These are phyloP conservation scores for Bungarus multicinctus DNA, from an alignment of 2,113 vertebrate species.

Conservation along the genomic window DNA sequence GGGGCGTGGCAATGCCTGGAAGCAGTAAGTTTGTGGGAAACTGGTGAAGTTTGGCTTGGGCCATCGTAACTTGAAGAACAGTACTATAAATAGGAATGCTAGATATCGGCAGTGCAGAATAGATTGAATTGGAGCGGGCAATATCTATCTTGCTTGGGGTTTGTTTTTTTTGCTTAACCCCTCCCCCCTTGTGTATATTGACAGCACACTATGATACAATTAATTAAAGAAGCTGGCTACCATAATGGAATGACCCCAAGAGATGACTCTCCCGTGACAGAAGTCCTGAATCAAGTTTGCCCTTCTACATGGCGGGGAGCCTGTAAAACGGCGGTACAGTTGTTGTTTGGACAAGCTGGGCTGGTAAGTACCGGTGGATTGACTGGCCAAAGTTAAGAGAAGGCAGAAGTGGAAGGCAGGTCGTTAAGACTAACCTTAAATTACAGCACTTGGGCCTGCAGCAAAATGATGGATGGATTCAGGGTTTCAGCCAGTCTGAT, in stretches of 20 bases:
- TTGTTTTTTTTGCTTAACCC: neutral
- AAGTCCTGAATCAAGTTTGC: slow-evolving; percentile 96
- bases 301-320: slow-evolving; percentile 96
- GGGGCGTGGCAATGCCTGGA: neutral
- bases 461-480: neutral
- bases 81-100: neutral
- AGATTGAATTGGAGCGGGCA: neutral
- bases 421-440: neutral
- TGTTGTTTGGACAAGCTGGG: slow-evolving; percentile 95
- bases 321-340: slow-evolving; percentile 97
- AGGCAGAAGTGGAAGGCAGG: neutral
- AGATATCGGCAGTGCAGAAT: neutral
- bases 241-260: slow-evolving; percentile 85
- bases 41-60: neutral
- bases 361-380: slow-evolving; percentile 79
- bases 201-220: slow-evolving; percentile 92
- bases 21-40: neutral
- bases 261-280: slow-evolving; percentile 90
- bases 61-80: neutral
- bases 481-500: neutral
- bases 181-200: neutral
- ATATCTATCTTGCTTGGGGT: neutral
- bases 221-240: slow-evolving; percentile 92
- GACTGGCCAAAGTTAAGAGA: neutral
- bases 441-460: neutral